Conservation (phyloP, 2,113 vertebrate species). For the Spheniscus mendiculus region DNA sequence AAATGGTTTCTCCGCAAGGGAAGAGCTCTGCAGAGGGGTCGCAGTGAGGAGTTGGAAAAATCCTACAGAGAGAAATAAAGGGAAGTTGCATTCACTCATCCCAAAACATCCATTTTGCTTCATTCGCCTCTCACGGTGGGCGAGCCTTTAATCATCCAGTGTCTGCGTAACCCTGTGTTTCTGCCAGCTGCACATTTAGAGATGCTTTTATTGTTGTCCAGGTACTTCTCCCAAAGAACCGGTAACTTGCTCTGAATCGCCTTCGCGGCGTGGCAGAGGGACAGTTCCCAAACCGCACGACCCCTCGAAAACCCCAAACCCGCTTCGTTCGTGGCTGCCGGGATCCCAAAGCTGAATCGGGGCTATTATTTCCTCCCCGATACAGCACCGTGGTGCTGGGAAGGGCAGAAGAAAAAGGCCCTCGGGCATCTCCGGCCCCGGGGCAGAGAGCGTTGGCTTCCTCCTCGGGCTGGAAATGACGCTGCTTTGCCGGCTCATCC, state of each 20-base stretch:
- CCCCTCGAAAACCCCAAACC: not conserved
- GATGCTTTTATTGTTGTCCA: not conserved
- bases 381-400: rapidly evolving
- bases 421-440: rapidly evolving
- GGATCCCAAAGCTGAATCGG: not conserved
- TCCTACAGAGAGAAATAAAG: not conserved
- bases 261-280: not conserved
- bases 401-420: not conserved
- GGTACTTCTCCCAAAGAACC: not conserved
- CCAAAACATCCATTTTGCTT: not conserved
- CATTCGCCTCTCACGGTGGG: not conserved
- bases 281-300: rapidly evolving
- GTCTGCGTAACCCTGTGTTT: rapidly evolving
- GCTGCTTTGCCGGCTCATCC: not conserved
- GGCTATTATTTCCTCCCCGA: not conserved
- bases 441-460: not conserved
- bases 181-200: rapidly evolving
- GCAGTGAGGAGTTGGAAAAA: not conserved
- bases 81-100: not conserved
- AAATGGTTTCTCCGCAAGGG: not conserved
- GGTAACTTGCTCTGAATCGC: not conserved
- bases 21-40: rapidly evolving
- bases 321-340: rapidly evolving
- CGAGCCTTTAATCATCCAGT: rapidly evolving
- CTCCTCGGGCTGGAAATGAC: not conserved